Evolutionary conservation across 2,888 invertebrate species (phyloP), one percentile per base, ranked within the genome.

Genomic region (Thysanoteuthis rhombus): DNA sequence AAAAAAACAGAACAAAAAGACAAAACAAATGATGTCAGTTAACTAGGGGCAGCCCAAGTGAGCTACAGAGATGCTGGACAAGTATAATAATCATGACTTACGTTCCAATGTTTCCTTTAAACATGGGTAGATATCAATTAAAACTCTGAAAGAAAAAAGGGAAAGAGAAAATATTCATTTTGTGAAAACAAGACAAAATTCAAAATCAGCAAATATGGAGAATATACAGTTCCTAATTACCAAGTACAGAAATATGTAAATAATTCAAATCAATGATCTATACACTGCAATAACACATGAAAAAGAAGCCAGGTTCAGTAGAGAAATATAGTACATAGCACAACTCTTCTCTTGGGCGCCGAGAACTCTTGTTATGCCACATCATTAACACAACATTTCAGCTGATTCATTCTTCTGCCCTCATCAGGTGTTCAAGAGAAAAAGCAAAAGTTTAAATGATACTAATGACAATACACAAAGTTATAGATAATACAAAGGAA

Each of bases 31-130:
- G n/a, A n/a, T n/a, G n/a, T n/a, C n/a, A n/a, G n/a, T n/a, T n/a
- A n/a, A n/a, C n/a, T n/a, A n/a, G n/a, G n/a, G n/a, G n/a, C n/a
- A 58, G 32, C 28, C 32, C 28, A 58, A 58, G 32, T 58, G 28
- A 32, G 58, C 32, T 36, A 75, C 10, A 32, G n/a, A 36, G 12
- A 75, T 12, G 16, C n/a, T 75, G 75, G 4, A 36, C 25, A 75
- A 75, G n/a, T 12, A 75, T 75, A 75, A 75, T n/a, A 12, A n/a
- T n/a, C n/a, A n/a, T n/a, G 36, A 75, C 75, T 75, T 75, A 75
- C 75, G n/a, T n/a, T 75, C 75, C 75, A 75, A 75, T 75, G 75
- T 75, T 75, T n/a, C 75, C 75, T 75, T 75, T 75, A 75, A 75
- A 75, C 75, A 75, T 75, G 75, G 16, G 75, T 75, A 75, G 75